A percentile compares a stretch with the other conserved stretches of the same genome.
Evolutionary conservation across 2,888 invertebrate genomes (phyloP).

Genomic region (Lasioglossum calceatum): DNA sequence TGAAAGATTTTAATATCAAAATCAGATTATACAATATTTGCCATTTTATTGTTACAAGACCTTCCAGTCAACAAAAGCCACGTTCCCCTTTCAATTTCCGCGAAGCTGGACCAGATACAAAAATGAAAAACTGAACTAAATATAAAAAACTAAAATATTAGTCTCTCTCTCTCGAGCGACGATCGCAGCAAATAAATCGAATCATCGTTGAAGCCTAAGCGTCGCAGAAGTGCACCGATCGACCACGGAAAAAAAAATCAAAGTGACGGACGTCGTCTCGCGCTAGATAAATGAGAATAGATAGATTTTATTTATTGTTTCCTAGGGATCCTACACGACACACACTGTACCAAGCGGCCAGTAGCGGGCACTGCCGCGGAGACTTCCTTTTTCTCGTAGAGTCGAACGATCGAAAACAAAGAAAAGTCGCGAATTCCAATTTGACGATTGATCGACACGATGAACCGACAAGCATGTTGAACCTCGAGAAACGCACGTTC

Average conservation of each 20-base stretch:
- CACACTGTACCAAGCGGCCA: conserved; percentile 76
- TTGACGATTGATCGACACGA: background rate
- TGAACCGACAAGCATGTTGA: background rate
- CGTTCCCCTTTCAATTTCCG: background rate
- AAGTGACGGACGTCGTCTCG: conserved; percentile 73
- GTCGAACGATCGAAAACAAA: conserved; percentile 44
- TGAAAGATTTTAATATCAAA: no score
- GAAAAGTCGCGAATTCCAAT: background rate
- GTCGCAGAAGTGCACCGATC: conserved; percentile 54
- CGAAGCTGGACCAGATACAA: background rate
- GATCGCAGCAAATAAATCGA: conserved; percentile 9
- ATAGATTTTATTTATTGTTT: conserved; percentile 84
- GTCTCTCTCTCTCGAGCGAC: no score
- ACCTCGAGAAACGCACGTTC: background rate
- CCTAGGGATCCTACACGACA: conserved; percentile 73
- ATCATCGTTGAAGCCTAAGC: conserved; percentile 30
- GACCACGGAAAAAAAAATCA: conserved; percentile 71
- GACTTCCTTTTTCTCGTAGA: conserved; percentile 73
- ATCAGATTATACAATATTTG: background rate
- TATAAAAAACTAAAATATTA: no score
- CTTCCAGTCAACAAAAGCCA: background rate
- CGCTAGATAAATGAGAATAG: conserved; percentile 79
- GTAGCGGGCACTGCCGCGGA: conserved; percentile 81
- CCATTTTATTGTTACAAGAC: background rate
- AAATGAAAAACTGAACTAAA: background rate